Conservation (phyloP, 2,113 vertebrate species). For the Siniperca knerii region DNA sequence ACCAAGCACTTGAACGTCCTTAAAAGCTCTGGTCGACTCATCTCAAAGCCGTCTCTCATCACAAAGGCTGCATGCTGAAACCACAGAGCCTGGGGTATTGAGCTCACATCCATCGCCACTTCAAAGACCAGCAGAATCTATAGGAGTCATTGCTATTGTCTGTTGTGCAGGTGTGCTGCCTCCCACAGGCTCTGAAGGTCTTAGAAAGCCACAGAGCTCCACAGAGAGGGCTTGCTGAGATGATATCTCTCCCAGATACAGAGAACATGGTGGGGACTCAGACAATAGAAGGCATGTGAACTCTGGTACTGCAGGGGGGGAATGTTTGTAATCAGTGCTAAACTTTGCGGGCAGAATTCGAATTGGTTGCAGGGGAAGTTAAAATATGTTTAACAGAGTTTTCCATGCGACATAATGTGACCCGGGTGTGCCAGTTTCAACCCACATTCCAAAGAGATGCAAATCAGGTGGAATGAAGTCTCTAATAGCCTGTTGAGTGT, state of each 20-base stretch:
- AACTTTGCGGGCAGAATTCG: constrained; percentile 35
- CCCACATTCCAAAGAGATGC: constrained; percentile 44
- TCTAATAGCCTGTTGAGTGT: not conserved
- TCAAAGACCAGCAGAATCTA: constrained; percentile 79
- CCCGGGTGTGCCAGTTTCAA: constrained; percentile 43
- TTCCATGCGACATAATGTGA: constrained; percentile 35
- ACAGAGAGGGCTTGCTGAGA: constrained; percentile 63
- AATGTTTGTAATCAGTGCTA: constrained; percentile 59
- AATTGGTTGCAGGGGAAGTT: constrained; percentile 53
- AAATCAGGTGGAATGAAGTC: constrained; percentile 40
- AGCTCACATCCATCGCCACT: constrained; percentile 75
- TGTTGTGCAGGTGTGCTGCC: constrained; percentile 80
- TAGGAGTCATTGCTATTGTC: constrained; percentile 73
- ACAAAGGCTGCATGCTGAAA: constrained; percentile 72
- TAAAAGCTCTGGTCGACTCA: constrained; percentile 55
- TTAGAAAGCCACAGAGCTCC: constrained; percentile 46
- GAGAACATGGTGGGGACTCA: constrained; percentile 58
- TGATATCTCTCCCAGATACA: constrained; percentile 75
- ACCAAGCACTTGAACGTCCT: constrained; percentile 65
- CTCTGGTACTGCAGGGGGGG: constrained; percentile 13
- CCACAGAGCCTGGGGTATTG: constrained; percentile 68
- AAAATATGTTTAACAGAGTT: constrained; percentile 45
- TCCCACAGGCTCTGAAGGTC: constrained; percentile 62
- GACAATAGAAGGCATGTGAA: constrained; percentile 75
- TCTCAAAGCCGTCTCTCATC: constrained; percentile 65